phyloP scores from a whole-genome alignment of 2,113 vertebrate species.

The Tympanuchus pallidicinctus region DNA sequence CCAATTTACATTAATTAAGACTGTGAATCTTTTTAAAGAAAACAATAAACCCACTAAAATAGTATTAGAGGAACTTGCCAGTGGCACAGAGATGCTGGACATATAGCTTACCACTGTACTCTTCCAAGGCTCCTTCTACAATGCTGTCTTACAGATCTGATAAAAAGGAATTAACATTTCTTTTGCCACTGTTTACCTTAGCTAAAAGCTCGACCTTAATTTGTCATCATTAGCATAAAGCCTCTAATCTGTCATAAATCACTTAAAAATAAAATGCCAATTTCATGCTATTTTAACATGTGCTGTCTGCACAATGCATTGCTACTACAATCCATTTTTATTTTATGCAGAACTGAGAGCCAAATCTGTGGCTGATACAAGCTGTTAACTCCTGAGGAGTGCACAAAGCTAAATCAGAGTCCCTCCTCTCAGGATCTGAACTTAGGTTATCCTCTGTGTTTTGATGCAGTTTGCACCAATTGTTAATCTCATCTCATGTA shows the following conservation, averaged over 20 bases:
- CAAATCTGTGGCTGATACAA: neutral
- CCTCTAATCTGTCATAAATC: neutral
- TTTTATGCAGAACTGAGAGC: neutral
- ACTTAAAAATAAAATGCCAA: neutral
- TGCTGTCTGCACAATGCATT: neutral
- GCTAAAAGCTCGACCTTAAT: conserved; percentile 22
- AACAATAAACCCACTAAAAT: neutral
- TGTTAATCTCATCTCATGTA: neutral
- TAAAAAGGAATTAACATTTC: neutral
- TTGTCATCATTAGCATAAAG: conserved; percentile 5
- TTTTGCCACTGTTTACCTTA: conserved; percentile 5
- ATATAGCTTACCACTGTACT: neutral
- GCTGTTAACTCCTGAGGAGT: neutral
- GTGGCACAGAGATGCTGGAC: neutral
- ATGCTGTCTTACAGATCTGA: neutral
- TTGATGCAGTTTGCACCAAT: neutral
- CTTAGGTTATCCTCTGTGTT: neutral
- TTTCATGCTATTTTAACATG: neutral
- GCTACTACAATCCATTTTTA: neutral
- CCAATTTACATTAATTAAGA: neutral
- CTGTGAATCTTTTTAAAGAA: neutral
- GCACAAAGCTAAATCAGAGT: neutral
- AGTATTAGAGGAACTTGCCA: neutral
- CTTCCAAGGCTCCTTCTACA: accelerated
- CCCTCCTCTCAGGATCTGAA: neutral